These are phyloP conservation scores for Solen grandis DNA, from an alignment of 1,140 invertebrate genomes.

Conservation along the genomic window DNA sequence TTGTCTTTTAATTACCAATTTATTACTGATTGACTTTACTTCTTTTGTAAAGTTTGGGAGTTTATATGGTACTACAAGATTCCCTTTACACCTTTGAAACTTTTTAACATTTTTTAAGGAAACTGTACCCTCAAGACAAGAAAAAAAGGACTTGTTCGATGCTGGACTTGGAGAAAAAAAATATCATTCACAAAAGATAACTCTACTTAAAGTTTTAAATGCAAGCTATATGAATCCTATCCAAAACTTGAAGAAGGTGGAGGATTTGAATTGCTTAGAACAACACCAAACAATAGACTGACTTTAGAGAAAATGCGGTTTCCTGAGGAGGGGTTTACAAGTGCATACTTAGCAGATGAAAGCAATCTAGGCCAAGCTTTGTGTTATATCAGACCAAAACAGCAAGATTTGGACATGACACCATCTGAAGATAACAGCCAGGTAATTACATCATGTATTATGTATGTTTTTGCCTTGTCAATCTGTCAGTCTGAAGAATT, in stretches of 20 bases:
- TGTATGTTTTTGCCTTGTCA: too few species aligned
- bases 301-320: background rate
- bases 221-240: background rate
- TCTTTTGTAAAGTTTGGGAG: too few species aligned
- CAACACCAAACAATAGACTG: background rate
- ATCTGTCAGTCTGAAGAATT: too few species aligned
- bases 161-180: slow-evolving; percentile 1
- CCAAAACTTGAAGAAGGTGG: background rate
- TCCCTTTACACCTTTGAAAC: too few species aligned
- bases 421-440: too few species aligned
- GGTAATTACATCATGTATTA: too few species aligned
- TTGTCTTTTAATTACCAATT: too few species aligned
- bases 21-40: too few species aligned
- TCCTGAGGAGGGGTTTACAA: background rate
- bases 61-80: too few species aligned
- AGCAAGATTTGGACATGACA: background rate
- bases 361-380: background rate
- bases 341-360: background rate
- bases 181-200: background rate
- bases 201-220: background rate
- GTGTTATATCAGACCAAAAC: slow-evolving; percentile 1
- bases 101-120: slow-evolving; percentile 11
- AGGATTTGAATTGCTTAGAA: background rate
- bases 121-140: background rate
- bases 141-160: background rate